phyloP scores from a whole-genome alignment of 2,888 invertebrate species.

The Ischnus inquisitorius region DNA sequence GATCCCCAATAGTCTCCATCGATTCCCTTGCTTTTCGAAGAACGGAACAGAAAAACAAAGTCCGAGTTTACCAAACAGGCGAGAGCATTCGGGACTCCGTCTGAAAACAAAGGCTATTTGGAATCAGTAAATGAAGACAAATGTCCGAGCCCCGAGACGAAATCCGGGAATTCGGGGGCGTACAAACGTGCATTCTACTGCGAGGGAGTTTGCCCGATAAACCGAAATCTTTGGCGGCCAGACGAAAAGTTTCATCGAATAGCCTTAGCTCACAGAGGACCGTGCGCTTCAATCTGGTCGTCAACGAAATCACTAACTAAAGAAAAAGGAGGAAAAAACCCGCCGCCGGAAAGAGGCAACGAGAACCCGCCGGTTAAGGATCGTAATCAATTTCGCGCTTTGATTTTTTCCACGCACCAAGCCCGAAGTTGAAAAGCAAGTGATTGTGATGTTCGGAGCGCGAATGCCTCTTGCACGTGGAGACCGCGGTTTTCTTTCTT shows the following conservation, averaged over 20 bases:
- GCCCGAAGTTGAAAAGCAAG: conserved; percentile 21
- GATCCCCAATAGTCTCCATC: too few species aligned
- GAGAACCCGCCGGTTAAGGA: not conserved
- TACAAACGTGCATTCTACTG: too few species aligned
- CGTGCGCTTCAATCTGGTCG: not conserved
- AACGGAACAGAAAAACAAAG: too few species aligned
- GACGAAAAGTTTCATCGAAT: not conserved
- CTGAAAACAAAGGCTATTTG: too few species aligned
- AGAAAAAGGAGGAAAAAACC: not conserved
- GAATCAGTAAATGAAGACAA: too few species aligned
- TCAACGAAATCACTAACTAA: not conserved
- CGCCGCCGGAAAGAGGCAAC: conserved; percentile 2
- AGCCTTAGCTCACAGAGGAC: not conserved
- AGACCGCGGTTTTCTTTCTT: not conserved
- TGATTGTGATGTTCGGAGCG: conserved; percentile 8
- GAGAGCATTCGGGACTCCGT: too few species aligned
- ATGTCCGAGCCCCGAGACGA: too few species aligned
- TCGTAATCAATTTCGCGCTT: not conserved
- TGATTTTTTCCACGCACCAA: not conserved
- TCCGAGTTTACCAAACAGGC: too few species aligned
- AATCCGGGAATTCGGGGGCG: too few species aligned
- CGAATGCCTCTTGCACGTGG: not conserved
- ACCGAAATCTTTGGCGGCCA: not conserved
- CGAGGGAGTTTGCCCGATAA: too few species aligned
- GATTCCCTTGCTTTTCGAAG: too few species aligned